Evolutionary conservation across 1,140 invertebrate species (phyloP).

Genomic region (Trichonephila clavipes): DNA sequence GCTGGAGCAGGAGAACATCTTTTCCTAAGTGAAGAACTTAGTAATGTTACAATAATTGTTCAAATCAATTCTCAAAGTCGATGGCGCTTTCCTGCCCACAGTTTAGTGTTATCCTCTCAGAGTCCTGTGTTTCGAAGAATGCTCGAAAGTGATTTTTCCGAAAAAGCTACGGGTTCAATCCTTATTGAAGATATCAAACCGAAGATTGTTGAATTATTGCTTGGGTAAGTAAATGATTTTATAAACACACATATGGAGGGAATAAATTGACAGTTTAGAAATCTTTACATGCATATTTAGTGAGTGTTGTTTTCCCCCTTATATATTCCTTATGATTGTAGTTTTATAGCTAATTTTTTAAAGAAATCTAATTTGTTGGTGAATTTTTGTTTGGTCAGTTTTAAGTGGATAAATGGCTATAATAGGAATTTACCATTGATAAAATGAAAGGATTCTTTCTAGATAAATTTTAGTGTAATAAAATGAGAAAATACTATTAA

Average conservation of each 20-base stretch:
- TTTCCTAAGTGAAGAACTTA: constrained; percentile 46
- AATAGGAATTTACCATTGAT: too few relatives aligned
- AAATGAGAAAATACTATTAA: too few relatives aligned
- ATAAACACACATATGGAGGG: background rate
- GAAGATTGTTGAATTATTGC: constrained; percentile 25
- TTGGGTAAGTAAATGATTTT: constrained; percentile 21
- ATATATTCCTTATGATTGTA: too few relatives aligned
- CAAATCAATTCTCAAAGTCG: background rate
- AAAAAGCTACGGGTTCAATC: background rate
- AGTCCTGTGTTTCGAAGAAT: constrained; percentile 43
- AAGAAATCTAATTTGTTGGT: too few relatives aligned
- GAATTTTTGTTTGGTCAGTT: too few relatives aligned
- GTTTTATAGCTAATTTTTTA: too few relatives aligned
- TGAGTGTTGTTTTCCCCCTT: background rate
- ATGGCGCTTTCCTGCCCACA: constrained; percentile 53
- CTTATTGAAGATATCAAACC: constrained; percentile 48
- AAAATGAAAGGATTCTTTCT: too few relatives aligned
- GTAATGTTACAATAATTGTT: constrained; percentile 17
- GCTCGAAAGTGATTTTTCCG: constrained; percentile 41
- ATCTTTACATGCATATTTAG: background rate
- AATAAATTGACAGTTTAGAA: too few relatives aligned
- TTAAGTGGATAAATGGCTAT: too few relatives aligned
- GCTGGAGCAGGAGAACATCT: constrained; percentile 55
- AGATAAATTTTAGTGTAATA: too few relatives aligned
- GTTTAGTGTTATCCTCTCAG: constrained; percentile 20